These are phyloP conservation scores for Apostichopus parvimensis DNA, from an alignment of 35 echinoderm and acorn worm genomes.

Conservation along the genomic window DNA sequence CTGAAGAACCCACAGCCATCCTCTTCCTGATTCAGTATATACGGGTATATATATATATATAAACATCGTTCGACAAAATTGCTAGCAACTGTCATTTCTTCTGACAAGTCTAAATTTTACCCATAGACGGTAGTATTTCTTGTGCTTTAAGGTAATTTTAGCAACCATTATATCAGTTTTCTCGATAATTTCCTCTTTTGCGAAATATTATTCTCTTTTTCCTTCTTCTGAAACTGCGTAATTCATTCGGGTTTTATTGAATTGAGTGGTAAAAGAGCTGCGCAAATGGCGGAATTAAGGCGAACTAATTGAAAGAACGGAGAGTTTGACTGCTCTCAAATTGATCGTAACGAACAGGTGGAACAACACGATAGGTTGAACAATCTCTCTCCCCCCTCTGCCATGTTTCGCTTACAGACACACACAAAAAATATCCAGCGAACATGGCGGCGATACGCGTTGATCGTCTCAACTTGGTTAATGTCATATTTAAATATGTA, in stretches of 20 bases:
- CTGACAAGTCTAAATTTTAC: too few species aligned
- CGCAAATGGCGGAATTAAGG: constrained; percentile 51
- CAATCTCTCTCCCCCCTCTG: neutral
- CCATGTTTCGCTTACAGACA: neutral
- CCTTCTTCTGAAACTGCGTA: constrained; percentile 6
- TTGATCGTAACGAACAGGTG: constrained; percentile 65
- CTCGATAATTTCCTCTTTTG: constrained; percentile 51
- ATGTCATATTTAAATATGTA: constrained; percentile 51
- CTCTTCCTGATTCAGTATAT: too few species aligned
- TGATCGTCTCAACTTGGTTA: constrained; percentile 26
- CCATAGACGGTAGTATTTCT: neutral
- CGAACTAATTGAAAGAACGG: constrained; percentile 45
- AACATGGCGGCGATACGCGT: neutral
- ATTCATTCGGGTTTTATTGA: constrained; percentile 48
- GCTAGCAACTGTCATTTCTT: too few species aligned
- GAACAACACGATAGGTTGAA: constrained; percentile 32
- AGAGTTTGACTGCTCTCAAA: constrained; percentile 49
- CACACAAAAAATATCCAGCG: neutral
- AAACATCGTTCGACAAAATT: too few species aligned
- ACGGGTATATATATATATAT: too few species aligned
- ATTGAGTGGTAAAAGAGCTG: constrained; percentile 33
- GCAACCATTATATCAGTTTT: constrained; percentile 49
- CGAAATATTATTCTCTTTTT: constrained; percentile 48
- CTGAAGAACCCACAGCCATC: too few species aligned
- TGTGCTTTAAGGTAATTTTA: constrained; percentile 40